Conservation (phyloP, 2,888 invertebrate species). For the Drosophila helvetica region DNA sequence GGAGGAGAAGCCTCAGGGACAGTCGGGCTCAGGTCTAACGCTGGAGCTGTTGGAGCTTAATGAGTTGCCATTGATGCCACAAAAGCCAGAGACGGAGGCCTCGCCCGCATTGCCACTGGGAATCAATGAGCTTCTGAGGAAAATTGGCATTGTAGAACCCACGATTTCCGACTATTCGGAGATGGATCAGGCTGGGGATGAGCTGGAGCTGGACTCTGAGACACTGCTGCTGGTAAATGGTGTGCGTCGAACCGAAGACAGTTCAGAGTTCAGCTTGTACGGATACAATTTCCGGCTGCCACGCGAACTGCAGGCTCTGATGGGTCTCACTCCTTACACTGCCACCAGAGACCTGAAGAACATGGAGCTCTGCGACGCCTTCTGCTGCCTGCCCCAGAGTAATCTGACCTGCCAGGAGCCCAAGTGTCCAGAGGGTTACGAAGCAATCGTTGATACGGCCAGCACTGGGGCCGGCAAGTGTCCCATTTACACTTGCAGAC, state of each 20-base stretch:
- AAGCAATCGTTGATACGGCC: background rate
- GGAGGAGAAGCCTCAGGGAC: no score
- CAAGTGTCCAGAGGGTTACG: constrained; percentile 2
- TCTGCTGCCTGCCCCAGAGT: constrained; percentile 2
- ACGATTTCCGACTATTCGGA: background rate
- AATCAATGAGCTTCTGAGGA: background rate
- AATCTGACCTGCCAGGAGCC: constrained; percentile 10
- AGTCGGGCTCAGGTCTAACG: background rate
- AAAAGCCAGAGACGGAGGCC: constrained; percentile 1
- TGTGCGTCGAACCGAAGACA: background rate
- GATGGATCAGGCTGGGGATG: no score
- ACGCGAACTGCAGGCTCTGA: background rate
- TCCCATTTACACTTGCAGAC: no score
- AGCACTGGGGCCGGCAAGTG: no score
- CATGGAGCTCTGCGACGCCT: background rate
- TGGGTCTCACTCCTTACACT: background rate
- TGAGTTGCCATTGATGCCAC: constrained; percentile 3
- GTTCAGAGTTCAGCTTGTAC: background rate
- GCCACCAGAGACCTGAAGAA: background rate
- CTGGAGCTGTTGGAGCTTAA: background rate
- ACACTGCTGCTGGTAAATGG: constrained; percentile 8
- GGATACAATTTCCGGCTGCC: constrained; percentile 5
- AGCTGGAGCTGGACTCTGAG: background rate
- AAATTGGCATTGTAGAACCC: background rate
- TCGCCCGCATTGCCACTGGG: background rate